These are phyloP conservation scores for Solea senegalensis DNA, from an alignment of 2,113 vertebrate species.

Conservation along the genomic window DNA sequence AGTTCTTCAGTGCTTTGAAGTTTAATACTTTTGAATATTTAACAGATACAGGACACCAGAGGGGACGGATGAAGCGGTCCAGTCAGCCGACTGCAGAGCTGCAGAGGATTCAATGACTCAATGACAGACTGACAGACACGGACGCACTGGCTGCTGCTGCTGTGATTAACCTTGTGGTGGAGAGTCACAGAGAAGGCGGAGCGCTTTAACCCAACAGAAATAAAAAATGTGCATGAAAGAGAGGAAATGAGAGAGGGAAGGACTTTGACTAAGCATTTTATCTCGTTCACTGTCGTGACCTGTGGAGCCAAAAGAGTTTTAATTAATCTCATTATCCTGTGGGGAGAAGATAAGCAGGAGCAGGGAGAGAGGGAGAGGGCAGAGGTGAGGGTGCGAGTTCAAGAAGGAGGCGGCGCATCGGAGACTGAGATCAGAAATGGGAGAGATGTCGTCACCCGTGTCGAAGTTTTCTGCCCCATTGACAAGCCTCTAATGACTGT, in stretches of 20 bases:
- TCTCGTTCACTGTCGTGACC: conserved; percentile 28
- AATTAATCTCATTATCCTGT: conserved; percentile 60
- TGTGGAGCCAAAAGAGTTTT: conserved; percentile 42
- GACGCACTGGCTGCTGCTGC: conserved; percentile 19
- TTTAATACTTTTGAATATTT: not conserved
- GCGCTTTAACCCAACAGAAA: conserved; percentile 35
- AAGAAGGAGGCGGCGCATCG: not conserved
- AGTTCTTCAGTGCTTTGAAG: not conserved
- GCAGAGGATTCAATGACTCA: conserved; percentile 2
- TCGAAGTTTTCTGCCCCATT: not conserved
- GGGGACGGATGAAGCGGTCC: not conserved
- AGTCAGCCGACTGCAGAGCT: conserved; percentile 16
- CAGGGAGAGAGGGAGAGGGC: conserved; percentile 6
- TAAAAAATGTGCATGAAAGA: not conserved
- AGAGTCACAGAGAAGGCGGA: conserved; percentile 34
- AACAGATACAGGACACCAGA: not conserved
- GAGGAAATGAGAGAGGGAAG: not conserved
- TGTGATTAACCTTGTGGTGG: conserved; percentile 57
- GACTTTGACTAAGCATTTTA: conserved; percentile 27
- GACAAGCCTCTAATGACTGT: not conserved
- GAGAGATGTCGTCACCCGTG: not conserved
- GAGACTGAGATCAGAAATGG: conserved; percentile 7
- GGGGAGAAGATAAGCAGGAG: conserved; percentile 21
- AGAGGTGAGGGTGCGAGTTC: conserved; percentile 11
- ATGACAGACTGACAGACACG: conserved; percentile 19